Evolutionary conservation across 1,140 invertebrate genomes (phyloP).

Genomic region (Hypsibius dujardini): DNA sequence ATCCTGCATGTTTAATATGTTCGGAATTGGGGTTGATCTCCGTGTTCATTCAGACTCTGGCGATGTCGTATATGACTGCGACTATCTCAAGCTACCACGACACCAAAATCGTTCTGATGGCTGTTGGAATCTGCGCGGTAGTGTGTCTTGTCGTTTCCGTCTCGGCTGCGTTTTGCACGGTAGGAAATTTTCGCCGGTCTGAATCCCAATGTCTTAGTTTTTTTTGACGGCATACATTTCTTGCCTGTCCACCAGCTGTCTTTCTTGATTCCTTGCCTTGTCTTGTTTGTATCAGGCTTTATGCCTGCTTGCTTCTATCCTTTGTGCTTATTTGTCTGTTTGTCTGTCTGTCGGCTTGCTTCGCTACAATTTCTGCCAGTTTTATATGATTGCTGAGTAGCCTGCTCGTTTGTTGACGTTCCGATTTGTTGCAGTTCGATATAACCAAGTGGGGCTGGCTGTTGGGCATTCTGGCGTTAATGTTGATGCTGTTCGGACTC

Average conservation of each 20-base stretch:
- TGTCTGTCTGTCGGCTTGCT: background rate
- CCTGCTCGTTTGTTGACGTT: no score
- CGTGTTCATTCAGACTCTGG: slow-evolving; percentile 32
- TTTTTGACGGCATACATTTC: no score
- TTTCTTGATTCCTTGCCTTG: no score
- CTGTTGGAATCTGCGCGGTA: slow-evolving; percentile 37
- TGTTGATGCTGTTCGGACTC: slow-evolving; percentile 38
- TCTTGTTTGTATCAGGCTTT: no score
- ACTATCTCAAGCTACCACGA: slow-evolving; percentile 35
- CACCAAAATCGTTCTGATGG: slow-evolving; percentile 38
- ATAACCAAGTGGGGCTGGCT: slow-evolving; percentile 40
- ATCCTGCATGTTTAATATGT: background rate
- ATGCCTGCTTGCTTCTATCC: no score
- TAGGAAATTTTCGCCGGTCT: no score
- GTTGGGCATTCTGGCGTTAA: slow-evolving; percentile 36
- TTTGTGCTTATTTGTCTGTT: slow-evolving; percentile 20
- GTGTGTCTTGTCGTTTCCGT: slow-evolving; percentile 37
- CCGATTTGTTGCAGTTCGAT: slow-evolving; percentile 44
- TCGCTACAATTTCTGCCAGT: no score
- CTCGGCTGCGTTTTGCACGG: slow-evolving; percentile 41
- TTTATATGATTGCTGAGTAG: no score
- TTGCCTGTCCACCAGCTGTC: no score
- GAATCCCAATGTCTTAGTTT: no score
- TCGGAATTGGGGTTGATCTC: background rate
- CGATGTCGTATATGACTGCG: slow-evolving; percentile 38